Evolutionary conservation across 35 echinoderm and acorn worm genomes (phyloP).

Genomic region (Apostichopus japonicus): DNA sequence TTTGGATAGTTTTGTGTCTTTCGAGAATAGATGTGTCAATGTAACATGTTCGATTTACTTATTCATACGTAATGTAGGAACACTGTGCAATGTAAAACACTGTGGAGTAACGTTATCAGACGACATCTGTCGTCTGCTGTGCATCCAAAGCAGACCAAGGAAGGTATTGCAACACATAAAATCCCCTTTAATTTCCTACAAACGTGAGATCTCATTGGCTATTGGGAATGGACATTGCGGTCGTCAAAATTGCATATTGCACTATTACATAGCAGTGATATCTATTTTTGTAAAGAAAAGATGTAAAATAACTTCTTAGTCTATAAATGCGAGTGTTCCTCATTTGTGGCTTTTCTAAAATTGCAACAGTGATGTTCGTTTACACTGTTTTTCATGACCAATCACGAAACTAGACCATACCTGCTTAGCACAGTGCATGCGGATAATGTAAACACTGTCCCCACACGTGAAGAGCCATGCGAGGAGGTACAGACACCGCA

Average conservation of each 20-base stretch:
- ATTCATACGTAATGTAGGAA: too few relatives aligned
- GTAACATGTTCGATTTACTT: too few relatives aligned
- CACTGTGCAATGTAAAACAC: too few relatives aligned
- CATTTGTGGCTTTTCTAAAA: not conserved
- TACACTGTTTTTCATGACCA: slow-evolving; percentile 17
- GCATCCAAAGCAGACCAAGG: not conserved
- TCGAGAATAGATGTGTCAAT: too few relatives aligned
- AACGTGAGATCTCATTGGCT: slow-evolving; percentile 36
- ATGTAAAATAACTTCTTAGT: not conserved
- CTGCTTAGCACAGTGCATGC: not conserved
- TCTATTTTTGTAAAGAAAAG: not conserved
- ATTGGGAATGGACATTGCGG: not conserved
- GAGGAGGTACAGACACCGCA: not conserved
- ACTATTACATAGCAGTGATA: not conserved
- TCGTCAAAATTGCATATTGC: not conserved
- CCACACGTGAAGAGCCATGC: slow-evolving; percentile 45
- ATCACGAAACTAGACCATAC: not conserved
- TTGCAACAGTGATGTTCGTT: not conserved
- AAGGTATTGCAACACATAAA: slow-evolving; percentile 44
- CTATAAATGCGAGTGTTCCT: not conserved
- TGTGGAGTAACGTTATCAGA: slow-evolving; percentile 2
- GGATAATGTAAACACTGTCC: slow-evolving; percentile 2
- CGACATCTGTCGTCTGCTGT: slow-evolving; percentile 37
- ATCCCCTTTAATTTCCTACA: slow-evolving; percentile 42
- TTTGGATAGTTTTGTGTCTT: too few relatives aligned